A percentile compares a stretch with the other conserved stretches of the same genome.
phyloP scores from a whole-genome alignment of 2,797 vertebrate genomes.

The Acanthurus lineatus region DNA sequence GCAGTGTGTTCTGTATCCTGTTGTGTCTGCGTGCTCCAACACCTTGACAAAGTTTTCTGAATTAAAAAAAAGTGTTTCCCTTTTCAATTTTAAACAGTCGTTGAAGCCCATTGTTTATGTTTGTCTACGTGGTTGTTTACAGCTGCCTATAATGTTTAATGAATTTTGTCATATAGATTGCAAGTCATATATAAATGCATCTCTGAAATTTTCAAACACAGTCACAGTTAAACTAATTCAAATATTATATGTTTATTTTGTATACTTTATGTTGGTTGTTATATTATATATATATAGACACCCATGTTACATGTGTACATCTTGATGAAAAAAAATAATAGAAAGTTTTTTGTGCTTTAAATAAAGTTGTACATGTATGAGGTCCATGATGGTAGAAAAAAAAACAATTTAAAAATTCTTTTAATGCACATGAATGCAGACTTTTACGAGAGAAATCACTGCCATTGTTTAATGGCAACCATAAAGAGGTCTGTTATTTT shows the following conservation, averaged over 20 bases:
- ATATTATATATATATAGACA: slow-evolving; percentile 57
- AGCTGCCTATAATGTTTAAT: slow-evolving; percentile 4
- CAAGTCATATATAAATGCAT: neutral
- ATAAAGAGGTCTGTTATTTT: slow-evolving; percentile 15
- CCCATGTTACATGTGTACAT: slow-evolving; percentile 53
- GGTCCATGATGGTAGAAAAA: neutral
- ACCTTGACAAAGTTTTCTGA: slow-evolving; percentile 50
- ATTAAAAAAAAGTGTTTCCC: slow-evolving; percentile 48
- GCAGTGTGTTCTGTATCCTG: slow-evolving; percentile 68
- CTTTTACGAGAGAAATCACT: slow-evolving; percentile 31
- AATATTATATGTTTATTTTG: slow-evolving; percentile 3
- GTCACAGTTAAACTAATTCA: slow-evolving; percentile 6
- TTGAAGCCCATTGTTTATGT: slow-evolving; percentile 12
- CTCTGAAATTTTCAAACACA: neutral
- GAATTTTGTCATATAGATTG: neutral
- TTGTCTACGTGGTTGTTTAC: slow-evolving; percentile 18
- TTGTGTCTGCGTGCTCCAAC: slow-evolving; percentile 70
- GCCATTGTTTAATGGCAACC: slow-evolving; percentile 21
- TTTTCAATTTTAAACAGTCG: slow-evolving; percentile 17
- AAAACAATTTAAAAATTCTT: slow-evolving; percentile 1
- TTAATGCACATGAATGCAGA: slow-evolving; percentile 8
- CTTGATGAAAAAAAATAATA: slow-evolving; percentile 40
- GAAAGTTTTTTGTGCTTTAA: slow-evolving; percentile 40
- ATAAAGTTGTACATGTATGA: slow-evolving; percentile 35
- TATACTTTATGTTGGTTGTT: slow-evolving; percentile 56